Base-by-base conservation (phyloP, 1,140 invertebrate genomes). In the Zaprionus tsacasi region DNA sequence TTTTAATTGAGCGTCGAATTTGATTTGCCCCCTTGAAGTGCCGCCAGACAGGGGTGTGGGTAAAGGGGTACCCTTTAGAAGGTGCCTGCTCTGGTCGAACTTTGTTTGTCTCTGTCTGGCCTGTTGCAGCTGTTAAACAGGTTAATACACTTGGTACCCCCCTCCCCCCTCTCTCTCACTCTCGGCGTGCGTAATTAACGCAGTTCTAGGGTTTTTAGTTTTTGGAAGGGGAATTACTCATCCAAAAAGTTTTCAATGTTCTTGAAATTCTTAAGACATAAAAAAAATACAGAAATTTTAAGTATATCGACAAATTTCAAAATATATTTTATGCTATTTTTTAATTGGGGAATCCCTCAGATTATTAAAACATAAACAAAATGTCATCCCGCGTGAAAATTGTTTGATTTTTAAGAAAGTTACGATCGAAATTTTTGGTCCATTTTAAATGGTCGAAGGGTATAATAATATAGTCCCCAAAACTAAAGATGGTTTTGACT, bases 1-100 rank as follows among this genome's bases (percentile, higher is more conserved):
- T 88, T 88, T 88, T 91, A 91, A 91, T 87, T 91, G 87, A 82
- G 82, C 85, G 78, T 76, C 81, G 86, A 88, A 90, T 85, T 88
- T 90, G 86, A 88, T 85, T 88, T 88, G 65, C 65, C 70, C 55
- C 55, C 50, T 35, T 64, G 70, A 58, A 21, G 45, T 54, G 40
- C 40, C 40, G 40, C 40, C 40, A 45, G 40, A 45, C 40, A 40
- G 38, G 13, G n/a, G 3, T 59, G 1, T 59, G 69, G 35, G 54
- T 17, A 8, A n/a, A 4, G 27, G 45, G 57, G 35, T 48, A n/a
- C n/a, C 25, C 25, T 38, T 21, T 6, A 30, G 11, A 48, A 63
- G 75, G 60, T 70, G 65, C 13, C 27, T 7, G 30, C 27, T 25
- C 43, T 48, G 45, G 45, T 1, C 45, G 8, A 50, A 50, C 17